Evolutionary conservation across 1,140 invertebrate genomes (phyloP), one percentile per base, ranked within the genome.

Genomic region (Whitmania pigra): DNA sequence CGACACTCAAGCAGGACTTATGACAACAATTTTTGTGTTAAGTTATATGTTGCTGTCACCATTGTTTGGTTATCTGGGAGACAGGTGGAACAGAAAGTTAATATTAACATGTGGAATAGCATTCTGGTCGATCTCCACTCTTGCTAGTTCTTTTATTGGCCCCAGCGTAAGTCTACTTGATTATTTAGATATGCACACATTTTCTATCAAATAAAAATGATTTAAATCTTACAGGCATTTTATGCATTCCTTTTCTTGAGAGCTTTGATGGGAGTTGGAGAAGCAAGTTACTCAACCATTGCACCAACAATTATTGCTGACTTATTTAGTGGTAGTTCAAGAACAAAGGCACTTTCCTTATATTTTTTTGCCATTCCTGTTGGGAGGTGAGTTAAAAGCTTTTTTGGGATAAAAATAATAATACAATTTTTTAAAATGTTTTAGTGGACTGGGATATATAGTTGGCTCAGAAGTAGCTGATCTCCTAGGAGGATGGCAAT

Each of bases 361-460:
- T 99, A 99, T 85, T 99, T 98, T 83, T 97, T 99, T 85, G 96
- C 96, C 68, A 98, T 99, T 81, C 96, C 96, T 29, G 92, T 99
- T 70, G 96, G 96, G 79, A 94, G 91, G 92, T 94, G n/a, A 68
- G 67, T 25, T 27, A 63, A 31, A 15, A 63, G 20, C n/a, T n/a
- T n/a, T n/a, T n/a, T n/a, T n/a, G n/a, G n/a, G n/a, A n/a, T n/a
- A n/a, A n/a, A n/a, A n/a, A n/a, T 36, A 36, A 36, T 3, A 3
- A 36, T 36, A 36, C 2, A 36, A 36, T 6, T 36, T 49, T 49
- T 7, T 7, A 11, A 49, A 49, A 15, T 49, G 27, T 83, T 84
- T 53, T 81, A 90, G 89, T 84, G 90, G 90, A 73, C 77, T 93
- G 55, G 96, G 96, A 15, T 99, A 97, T 80, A 95, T 99, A 74